Conservation (phyloP, 2,797 vertebrate species). For the Hylomyscus alleni region DNA sequence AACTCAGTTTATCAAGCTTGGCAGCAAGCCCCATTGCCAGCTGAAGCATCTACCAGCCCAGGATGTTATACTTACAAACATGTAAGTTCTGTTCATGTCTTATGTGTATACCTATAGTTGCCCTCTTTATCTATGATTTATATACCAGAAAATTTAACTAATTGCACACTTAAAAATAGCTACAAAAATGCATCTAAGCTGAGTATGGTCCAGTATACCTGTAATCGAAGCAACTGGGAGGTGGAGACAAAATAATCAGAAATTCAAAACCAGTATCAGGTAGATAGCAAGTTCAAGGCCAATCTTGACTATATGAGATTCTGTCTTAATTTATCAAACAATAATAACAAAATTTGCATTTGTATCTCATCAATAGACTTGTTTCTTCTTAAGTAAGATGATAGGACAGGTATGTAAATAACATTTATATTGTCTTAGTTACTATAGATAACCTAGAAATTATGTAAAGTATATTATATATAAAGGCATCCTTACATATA, state of each 20-base stretch:
- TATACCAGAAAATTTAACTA: neutral
- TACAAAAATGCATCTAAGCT: neutral
- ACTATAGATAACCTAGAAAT: neutral
- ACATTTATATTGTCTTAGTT: conserved; percentile 1
- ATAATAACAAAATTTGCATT: neutral
- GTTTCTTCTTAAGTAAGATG: neutral
- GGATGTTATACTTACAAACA: conserved; percentile 30
- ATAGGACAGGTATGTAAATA: neutral
- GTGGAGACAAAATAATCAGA: neutral
- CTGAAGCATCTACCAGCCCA: neutral
- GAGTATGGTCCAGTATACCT: neutral
- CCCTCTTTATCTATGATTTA: neutral
- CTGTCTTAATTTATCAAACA: neutral
- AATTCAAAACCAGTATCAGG: neutral
- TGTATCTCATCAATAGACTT: neutral
- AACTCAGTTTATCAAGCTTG: neutral
- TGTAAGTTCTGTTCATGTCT: neutral
- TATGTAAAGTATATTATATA: neutral
- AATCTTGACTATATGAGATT: neutral
- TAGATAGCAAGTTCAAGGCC: neutral
- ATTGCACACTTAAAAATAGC: neutral
- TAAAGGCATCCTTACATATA: neutral
- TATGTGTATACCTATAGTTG: neutral
- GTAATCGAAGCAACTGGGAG: neutral
- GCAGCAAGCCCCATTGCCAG: neutral